Percentiles rank a stretch among this genome's conserved stretches.
phyloP scores from a whole-genome alignment of 2,888 invertebrate genomes.

The Cataglyphis rosenhaueri region DNA sequence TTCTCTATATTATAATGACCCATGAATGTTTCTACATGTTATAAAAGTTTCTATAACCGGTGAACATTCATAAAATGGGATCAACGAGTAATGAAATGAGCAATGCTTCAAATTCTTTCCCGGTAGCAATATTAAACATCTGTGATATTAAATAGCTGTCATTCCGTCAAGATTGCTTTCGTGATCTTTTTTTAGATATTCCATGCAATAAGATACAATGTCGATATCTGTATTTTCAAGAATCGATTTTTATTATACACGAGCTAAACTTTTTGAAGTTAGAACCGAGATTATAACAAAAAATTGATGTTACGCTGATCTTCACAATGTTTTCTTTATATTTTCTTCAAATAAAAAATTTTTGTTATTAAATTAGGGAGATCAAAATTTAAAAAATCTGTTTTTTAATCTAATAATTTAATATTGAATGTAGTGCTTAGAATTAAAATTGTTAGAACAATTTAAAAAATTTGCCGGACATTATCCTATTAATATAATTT shows the following conservation, averaged over 20 bases:
- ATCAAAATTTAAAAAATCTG: background rate
- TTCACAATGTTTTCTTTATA: background rate
- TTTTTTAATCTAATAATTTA: background rate
- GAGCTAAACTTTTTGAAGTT: background rate
- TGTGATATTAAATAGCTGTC: constrained; percentile 17
- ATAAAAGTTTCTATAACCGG: background rate
- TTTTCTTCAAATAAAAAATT: background rate
- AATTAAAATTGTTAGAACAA: background rate
- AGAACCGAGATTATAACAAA: background rate
- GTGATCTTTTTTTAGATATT: constrained; percentile 10
- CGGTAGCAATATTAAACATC: constrained; percentile 16
- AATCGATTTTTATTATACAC: background rate
- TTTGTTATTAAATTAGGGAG: background rate
- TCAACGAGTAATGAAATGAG: constrained; percentile 31
- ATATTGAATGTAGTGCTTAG: background rate
- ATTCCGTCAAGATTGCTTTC: constrained; percentile 21
- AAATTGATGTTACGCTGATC: background rate
- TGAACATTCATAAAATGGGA: background rate
- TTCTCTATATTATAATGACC: background rate
- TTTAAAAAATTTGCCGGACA: background rate
- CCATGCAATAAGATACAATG: background rate
- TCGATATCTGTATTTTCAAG: constrained; percentile 15
- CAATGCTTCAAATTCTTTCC: constrained; percentile 23
- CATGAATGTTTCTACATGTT: background rate
- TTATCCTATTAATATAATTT: background rate